Evolutionary conservation across 2,797 vertebrate species (phyloP).

Genomic region (Enteromius thamalakanensis): DNA sequence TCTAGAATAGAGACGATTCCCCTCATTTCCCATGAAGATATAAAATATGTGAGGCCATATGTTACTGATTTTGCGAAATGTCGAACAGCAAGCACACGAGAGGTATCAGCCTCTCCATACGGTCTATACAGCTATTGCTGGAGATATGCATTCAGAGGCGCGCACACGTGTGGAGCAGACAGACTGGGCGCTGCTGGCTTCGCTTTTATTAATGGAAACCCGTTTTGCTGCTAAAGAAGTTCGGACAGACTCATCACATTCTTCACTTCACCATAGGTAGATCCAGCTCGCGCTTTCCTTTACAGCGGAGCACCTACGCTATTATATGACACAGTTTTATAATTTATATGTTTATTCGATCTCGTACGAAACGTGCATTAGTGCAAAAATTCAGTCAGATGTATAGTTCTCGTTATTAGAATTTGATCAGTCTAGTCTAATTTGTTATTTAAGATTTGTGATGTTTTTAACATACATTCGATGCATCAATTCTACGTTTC

Average conservation of each 20-base stretch:
- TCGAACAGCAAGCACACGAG: constrained; percentile 26
- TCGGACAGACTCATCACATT: constrained; percentile 57
- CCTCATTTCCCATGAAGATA: background rate
- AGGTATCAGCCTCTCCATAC: constrained; percentile 29
- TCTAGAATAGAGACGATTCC: background rate
- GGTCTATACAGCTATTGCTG: constrained; percentile 34
- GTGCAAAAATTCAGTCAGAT: background rate
- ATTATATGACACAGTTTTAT: background rate
- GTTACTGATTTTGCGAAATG: constrained; percentile 26
- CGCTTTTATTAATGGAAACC: constrained; percentile 72
- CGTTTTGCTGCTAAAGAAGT: constrained; percentile 53
- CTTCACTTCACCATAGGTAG: constrained; percentile 57
- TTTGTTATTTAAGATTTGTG: constrained; percentile 10
- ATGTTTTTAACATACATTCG: background rate
- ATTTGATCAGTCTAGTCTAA: background rate
- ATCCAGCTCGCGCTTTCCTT: constrained; percentile 50
- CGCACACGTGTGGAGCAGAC: constrained; percentile 73
- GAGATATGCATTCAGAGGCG: constrained; percentile 48
- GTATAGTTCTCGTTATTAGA: no score
- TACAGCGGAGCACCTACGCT: background rate
- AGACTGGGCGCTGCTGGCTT: constrained; percentile 62
- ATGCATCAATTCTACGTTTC: background rate
- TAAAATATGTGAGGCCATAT: constrained; percentile 9
- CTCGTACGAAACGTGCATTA: background rate
- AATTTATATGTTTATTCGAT: background rate